phyloP scores from a whole-genome alignment of 1,140 invertebrate species.

The Plectus sambesii region DNA sequence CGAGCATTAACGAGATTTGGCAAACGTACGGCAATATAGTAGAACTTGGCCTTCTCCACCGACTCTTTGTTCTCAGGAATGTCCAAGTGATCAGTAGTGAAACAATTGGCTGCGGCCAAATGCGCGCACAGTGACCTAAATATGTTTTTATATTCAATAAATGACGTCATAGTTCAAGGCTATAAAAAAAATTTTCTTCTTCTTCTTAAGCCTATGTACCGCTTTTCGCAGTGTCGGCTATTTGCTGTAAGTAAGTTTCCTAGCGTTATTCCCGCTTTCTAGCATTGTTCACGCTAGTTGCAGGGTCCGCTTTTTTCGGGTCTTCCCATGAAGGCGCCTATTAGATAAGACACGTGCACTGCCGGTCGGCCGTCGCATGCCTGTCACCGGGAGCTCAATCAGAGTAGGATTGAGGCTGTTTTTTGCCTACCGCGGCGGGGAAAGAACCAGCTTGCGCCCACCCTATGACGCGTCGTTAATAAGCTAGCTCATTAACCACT shows the following conservation, averaged over 20 bases:
- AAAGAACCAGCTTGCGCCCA: constrained; percentile 86
- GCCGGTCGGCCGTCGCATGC: too few species aligned
- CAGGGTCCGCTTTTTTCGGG: too few species aligned
- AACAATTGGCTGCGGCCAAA: constrained; percentile 82
- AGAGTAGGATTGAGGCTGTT: too few species aligned
- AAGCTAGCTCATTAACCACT: too few species aligned
- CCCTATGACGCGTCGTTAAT: too few species aligned
- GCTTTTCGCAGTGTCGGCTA: constrained; percentile 62
- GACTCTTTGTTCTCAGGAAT: constrained; percentile 61
- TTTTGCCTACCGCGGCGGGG: constrained; percentile 76
- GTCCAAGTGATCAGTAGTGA: constrained; percentile 72
- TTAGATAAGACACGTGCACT: constrained; percentile 78
- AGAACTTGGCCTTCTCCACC: constrained; percentile 69
- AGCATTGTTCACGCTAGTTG: constrained; percentile 62
- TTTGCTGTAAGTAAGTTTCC: too few species aligned
- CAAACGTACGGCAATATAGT: constrained; percentile 79
- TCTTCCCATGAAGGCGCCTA: too few species aligned
- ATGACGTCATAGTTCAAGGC: constrained; percentile 22
- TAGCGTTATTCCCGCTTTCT: too few species aligned
- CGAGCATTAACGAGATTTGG: constrained; percentile 1
- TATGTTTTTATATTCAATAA: constrained; percentile 26
- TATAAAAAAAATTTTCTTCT: constrained; percentile 70
- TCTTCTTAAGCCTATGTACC: constrained; percentile 74
- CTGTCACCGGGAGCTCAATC: too few species aligned
- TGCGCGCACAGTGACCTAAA: constrained; percentile 84